Conservation (phyloP, 2,797 vertebrate genomes). For the Gadopsis bispinosus region DNA sequence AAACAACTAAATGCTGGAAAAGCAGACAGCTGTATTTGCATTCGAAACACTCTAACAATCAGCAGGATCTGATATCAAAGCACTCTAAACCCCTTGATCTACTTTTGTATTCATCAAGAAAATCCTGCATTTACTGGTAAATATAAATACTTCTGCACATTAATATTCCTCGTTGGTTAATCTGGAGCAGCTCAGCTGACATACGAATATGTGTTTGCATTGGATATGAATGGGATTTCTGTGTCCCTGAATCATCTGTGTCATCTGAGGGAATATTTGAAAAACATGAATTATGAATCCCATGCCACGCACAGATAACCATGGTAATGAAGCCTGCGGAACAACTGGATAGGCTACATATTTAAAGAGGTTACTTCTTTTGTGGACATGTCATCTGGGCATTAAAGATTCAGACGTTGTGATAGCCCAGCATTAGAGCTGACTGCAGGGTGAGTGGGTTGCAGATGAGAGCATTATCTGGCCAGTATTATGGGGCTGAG, state of each 20-base stretch:
- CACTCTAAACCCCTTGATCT: conserved; percentile 67
- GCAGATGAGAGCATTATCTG: conserved; percentile 48
- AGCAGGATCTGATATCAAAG: conserved; percentile 73
- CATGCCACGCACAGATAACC: conserved; percentile 61
- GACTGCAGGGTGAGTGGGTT: conserved; percentile 29
- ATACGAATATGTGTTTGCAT: conserved; percentile 45
- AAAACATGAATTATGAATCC: conserved; percentile 79
- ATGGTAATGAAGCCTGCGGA: conserved; percentile 70
- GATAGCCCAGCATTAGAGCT: conserved; percentile 56
- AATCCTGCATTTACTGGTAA: conserved; percentile 55
- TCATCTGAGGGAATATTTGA: conserved; percentile 78
- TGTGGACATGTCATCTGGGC: conserved; percentile 69
- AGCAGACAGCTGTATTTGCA: conserved; percentile 73
- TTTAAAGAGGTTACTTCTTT: conserved; percentile 74
- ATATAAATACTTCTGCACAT: conserved; percentile 59
- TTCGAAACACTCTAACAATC: conserved; percentile 69
- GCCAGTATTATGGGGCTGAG: conserved; percentile 21
- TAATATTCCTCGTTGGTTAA: conserved; percentile 48
- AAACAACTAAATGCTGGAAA: conserved; percentile 52
- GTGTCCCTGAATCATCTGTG: conserved; percentile 11
- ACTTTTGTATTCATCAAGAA: conserved; percentile 64
- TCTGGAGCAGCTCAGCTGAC: conserved; percentile 46
- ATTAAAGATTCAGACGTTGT: conserved; percentile 74
- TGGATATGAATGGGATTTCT: conserved; percentile 60
- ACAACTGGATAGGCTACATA: conserved; percentile 74